phyloP scores from a whole-genome alignment of 2,797 vertebrate genomes.

The Otolemur crassicaudatus region DNA sequence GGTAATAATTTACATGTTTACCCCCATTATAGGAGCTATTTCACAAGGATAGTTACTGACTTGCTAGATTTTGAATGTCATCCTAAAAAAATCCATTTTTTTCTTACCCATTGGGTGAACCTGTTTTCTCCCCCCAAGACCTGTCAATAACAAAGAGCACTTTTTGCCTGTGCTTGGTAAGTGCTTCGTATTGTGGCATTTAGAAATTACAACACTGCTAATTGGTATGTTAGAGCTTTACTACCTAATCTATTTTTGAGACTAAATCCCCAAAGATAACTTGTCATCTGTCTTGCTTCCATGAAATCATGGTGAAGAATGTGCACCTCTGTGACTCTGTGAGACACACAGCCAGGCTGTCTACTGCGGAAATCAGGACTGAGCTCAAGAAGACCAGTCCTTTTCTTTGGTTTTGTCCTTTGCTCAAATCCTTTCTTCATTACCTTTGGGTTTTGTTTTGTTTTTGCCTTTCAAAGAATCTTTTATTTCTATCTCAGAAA shows the following conservation, averaged over 20 bases:
- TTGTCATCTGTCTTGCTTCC: not conserved
- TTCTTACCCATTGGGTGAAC: not conserved
- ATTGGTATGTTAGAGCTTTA: not conserved
- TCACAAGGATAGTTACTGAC: not conserved
- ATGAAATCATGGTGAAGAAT: not conserved
- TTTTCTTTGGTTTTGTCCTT: not conserved
- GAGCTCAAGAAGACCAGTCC: not conserved
- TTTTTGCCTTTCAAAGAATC: not conserved
- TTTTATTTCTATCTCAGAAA: not conserved
- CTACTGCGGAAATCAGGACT: not conserved
- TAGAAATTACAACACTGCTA: not conserved
- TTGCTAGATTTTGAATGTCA: slow-evolving; percentile 40
- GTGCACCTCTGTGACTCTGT: not conserved
- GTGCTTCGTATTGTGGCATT: not conserved
- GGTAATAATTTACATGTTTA: not conserved
- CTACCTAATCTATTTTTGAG: not conserved
- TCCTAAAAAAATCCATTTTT: slow-evolving; percentile 8
- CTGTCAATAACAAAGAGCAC: not conserved
- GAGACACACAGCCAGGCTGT: not conserved
- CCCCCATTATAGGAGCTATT: not conserved
- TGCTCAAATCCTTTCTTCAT: not conserved
- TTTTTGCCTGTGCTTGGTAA: not conserved
- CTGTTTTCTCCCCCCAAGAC: not conserved
- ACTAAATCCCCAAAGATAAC: not conserved
- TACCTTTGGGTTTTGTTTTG: not conserved